Evolutionary conservation across 2,797 vertebrate genomes (phyloP).

Genomic region (Eleutherodactylus coqui): DNA sequence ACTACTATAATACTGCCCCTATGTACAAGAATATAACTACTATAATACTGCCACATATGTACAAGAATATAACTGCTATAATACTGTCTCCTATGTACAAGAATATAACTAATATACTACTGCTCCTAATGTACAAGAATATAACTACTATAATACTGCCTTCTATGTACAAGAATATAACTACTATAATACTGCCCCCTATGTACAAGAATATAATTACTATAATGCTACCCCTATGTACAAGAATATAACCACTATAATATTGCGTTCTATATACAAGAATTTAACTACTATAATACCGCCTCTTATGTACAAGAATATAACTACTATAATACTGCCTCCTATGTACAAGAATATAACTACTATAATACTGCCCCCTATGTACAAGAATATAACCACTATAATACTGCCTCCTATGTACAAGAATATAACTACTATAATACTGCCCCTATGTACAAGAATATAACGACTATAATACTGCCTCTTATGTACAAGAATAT

Average conservation of each 20-base stretch:
- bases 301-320: neutral
- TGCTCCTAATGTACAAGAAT: neutral
- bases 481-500: neutral
- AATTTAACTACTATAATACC: no score
- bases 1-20: no score
- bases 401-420: neutral
- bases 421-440: constrained; percentile 6
- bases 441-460: neutral
- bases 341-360: constrained; percentile 1
- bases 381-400: constrained; percentile 3
- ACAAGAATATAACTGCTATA: neutral
- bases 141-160: no score
- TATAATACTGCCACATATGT: no score
- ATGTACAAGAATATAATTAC: constrained; percentile 23
- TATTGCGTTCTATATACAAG: neutral
- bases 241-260: constrained; percentile 16
- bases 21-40: no score
- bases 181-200: neutral
- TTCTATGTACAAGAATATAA: no score
- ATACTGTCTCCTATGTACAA: neutral
- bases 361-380: constrained; percentile 7
- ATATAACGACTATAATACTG: neutral
- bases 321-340: constrained; percentile 10
- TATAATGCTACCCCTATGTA: constrained; percentile 5
- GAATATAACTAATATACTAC: no score